phyloP scores from a whole-genome alignment of 2,113 vertebrate species.

The Camelus bactrianus region DNA sequence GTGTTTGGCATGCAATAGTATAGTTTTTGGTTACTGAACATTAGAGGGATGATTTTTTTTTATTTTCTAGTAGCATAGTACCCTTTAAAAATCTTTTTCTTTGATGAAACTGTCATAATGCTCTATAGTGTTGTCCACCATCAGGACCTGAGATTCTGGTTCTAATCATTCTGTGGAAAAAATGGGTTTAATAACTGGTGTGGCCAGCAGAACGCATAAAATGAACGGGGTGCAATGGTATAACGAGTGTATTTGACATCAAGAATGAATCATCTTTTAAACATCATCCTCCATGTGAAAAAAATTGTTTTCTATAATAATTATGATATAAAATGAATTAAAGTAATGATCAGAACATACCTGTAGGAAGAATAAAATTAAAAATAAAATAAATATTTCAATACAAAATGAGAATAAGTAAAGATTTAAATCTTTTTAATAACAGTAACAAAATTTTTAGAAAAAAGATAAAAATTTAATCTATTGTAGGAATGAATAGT shows the following conservation, averaged over 20 bases:
- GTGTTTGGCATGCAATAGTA: background rate
- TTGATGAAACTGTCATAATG: background rate
- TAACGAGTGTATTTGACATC: background rate
- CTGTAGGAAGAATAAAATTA: background rate
- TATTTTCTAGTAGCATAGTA: background rate
- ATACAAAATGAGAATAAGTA: background rate
- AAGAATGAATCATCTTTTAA: background rate
- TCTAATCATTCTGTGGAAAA: background rate
- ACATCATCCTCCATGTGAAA: background rate
- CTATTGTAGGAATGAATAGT: background rate
- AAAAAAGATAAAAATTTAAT: background rate
- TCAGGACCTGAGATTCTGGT: background rate
- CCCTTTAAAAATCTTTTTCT: background rate
- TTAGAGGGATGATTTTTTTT: background rate
- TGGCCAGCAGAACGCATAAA: background rate
- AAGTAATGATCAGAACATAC: background rate
- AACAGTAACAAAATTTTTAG: background rate
- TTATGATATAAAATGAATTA: background rate
- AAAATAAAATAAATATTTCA: constrained; percentile 16
- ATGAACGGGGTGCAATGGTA: background rate
- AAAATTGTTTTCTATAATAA: background rate
- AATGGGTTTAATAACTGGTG: background rate
- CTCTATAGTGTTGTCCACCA: background rate
- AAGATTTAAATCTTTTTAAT: background rate
- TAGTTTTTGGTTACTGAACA: background rate